Conservation (phyloP, 2,113 vertebrate genomes). For the Platichthys stellatus region DNA sequence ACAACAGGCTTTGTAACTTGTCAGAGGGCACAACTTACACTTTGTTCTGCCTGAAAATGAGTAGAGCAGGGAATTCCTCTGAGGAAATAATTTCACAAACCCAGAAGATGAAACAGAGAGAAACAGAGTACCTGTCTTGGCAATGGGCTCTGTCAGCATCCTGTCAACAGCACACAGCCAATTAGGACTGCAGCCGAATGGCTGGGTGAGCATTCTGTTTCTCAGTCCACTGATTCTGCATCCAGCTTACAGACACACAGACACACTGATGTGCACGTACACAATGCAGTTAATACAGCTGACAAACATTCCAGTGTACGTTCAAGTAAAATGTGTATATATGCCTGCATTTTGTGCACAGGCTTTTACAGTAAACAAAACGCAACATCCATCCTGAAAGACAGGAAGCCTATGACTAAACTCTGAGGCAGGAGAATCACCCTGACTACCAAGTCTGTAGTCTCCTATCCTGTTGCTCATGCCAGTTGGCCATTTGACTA, state of each 20-base stretch:
- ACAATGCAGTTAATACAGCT: no score
- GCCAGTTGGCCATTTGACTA: slow-evolving; percentile 76
- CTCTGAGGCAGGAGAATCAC: slow-evolving; percentile 5
- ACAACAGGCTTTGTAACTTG: slow-evolving; percentile 44
- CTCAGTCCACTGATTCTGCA: slow-evolving; percentile 51
- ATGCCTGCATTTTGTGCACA: neutral
- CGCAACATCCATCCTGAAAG: neutral
- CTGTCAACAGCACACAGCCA: slow-evolving; percentile 66
- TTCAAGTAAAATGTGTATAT: neutral
- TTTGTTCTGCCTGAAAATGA: slow-evolving; percentile 44
- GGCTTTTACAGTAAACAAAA: slow-evolving; percentile 12
- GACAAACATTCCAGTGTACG: neutral
- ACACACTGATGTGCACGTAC: neutral
- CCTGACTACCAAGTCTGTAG: slow-evolving; percentile 8
- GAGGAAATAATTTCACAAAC: slow-evolving; percentile 51
- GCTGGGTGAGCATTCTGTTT: slow-evolving; percentile 60
- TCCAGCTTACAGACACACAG: slow-evolving; percentile 19
- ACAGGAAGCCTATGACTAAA: neutral
- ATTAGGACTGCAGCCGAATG: slow-evolving; percentile 73
- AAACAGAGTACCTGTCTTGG: slow-evolving; percentile 60
- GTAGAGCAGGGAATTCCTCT: slow-evolving; percentile 52
- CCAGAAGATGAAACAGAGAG: slow-evolving; percentile 47
- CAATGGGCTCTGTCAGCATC: slow-evolving; percentile 71
- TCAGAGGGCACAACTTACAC: slow-evolving; percentile 47
- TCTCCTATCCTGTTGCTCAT: slow-evolving; percentile 34